Evolutionary conservation across 2,797 vertebrate species (phyloP).

Genomic region (Lutjanus argentimaculatus): DNA sequence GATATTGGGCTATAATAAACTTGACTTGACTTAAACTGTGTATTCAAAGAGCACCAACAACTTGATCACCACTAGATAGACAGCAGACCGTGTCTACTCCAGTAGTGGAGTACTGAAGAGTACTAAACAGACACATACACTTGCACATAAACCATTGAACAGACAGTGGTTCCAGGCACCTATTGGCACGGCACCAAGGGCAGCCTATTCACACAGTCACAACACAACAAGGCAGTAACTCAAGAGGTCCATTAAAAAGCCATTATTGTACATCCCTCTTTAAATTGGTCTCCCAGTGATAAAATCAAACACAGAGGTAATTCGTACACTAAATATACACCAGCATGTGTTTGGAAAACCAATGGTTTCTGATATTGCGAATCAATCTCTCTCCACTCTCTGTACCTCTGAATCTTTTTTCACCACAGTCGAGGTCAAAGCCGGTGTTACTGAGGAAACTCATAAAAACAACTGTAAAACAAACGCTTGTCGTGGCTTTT

Average conservation of each 20-base stretch:
- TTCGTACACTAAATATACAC: not conserved
- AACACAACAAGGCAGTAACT: slow-evolving; percentile 66
- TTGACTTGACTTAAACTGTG: not conserved
- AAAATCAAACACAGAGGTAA: slow-evolving; percentile 14
- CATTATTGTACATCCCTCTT: slow-evolving; percentile 50
- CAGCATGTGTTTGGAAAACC: not conserved
- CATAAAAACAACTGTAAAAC: slow-evolving; percentile 41
- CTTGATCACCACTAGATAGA: slow-evolving; percentile 25
- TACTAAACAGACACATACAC: slow-evolving; percentile 3
- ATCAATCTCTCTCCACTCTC: not conserved
- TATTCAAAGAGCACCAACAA: not conserved
- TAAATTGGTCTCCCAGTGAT: slow-evolving; percentile 43
- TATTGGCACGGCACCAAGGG: slow-evolving; percentile 52
- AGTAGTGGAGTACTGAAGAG: not conserved
- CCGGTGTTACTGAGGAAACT: slow-evolving; percentile 42
- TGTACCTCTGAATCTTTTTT: not conserved
- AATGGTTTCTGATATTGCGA: not conserved
- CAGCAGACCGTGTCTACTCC: slow-evolving; percentile 14
- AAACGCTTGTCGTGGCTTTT: slow-evolving; percentile 30
- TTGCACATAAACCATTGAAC: slow-evolving; percentile 29
- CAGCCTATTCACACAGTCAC: slow-evolving; percentile 56
- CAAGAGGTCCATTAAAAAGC: slow-evolving; percentile 65
- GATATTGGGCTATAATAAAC: not conserved
- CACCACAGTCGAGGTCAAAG: slow-evolving; percentile 5
- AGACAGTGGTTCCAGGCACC: slow-evolving; percentile 33